Base-by-base conservation (phyloP, 1,140 invertebrate species). In the Leptinotarsa texana region DNA sequence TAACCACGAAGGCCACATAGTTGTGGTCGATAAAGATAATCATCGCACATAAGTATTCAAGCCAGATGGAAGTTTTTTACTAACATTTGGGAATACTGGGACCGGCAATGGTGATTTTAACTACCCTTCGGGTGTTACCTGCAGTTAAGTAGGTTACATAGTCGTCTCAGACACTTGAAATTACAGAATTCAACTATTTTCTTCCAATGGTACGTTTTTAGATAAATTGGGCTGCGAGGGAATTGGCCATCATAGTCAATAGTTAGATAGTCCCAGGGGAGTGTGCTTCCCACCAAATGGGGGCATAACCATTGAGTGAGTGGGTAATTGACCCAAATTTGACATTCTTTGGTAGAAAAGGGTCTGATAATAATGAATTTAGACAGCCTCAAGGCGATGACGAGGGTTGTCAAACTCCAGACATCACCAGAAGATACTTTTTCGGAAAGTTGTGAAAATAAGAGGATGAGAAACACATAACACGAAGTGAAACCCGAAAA, bases 1-100 rank as follows among this genome's bases (percentile, higher is more conserved):
- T 1, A 94, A 96, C 80, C 87, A 86, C 5, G 87, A 90, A 69
- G 91, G 92, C 74, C 89, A 95, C 47, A 94, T 98, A 66, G 91
- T 98, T 73, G 95, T 99, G 13, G 94, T 94, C 17, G 97, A 99
- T 81, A 98, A 99, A 86, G 97, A 98, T 83, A 99, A 99, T 85
- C 97, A 99, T 84, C 90, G 97, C 49, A 92, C 98, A 66, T 96
- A 98, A 86, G 90, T 97, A 21, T 94, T 98, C 77, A 93, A 92
- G 17, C 87, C 91, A 63, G 89, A 92, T 68, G 96, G 96, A 13
- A 88, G 87, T 4, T 98, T 95, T 83, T 83, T 98, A 4, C 87
- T 93, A 6, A 93, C 91, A 78, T 98, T 98, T 84, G 97, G 97
- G 15, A 92, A 94, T 73, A 94, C 94, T 79, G 97, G 97, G n/a